Evolutionary conservation across 2,113 vertebrate genomes (phyloP).

Genomic region (Coptodon bakossiorum): DNA sequence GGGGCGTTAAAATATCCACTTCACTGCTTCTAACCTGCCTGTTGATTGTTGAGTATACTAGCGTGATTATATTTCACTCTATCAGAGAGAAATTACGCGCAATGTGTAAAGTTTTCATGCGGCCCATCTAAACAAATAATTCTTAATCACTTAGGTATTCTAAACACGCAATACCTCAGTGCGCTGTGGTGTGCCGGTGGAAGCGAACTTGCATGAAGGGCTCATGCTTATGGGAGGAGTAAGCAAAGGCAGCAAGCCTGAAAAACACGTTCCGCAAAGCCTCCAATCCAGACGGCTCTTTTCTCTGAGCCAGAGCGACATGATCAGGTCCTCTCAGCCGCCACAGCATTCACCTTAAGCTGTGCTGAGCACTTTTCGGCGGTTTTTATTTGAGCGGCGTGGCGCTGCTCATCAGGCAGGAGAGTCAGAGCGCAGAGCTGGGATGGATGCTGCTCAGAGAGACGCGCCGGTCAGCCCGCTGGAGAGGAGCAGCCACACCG

Average conservation of each 20-base stretch:
- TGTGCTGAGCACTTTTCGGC: not conserved
- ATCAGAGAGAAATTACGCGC: not conserved
- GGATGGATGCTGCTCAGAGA: constrained; percentile 20
- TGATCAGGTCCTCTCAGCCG: not conserved
- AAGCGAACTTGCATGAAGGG: not conserved
- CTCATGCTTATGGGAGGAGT: constrained; percentile 38
- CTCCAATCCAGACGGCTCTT: not conserved
- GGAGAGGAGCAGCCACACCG: constrained; percentile 86
- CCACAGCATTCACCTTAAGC: accelerated
- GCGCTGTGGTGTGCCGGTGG: not conserved
- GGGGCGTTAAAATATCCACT: not conserved
- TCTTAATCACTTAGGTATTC: not conserved
- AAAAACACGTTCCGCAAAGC: constrained; percentile 27
- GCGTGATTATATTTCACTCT: not conserved
- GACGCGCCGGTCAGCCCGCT: constrained; percentile 54
- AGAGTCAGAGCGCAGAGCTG: not conserved
- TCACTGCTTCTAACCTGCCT: not conserved
- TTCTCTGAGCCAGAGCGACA: not conserved
- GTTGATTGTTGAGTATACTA: not conserved
- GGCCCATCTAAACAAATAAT: not conserved
- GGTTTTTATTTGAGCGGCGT: not conserved
- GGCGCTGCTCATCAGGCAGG: not conserved
- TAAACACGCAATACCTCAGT: accelerated
- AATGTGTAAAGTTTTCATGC: not conserved
- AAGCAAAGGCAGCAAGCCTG: not conserved